Evolutionary conservation across 2,113 vertebrate species (phyloP).

Genomic region (Phylloscopus trochilus): DNA sequence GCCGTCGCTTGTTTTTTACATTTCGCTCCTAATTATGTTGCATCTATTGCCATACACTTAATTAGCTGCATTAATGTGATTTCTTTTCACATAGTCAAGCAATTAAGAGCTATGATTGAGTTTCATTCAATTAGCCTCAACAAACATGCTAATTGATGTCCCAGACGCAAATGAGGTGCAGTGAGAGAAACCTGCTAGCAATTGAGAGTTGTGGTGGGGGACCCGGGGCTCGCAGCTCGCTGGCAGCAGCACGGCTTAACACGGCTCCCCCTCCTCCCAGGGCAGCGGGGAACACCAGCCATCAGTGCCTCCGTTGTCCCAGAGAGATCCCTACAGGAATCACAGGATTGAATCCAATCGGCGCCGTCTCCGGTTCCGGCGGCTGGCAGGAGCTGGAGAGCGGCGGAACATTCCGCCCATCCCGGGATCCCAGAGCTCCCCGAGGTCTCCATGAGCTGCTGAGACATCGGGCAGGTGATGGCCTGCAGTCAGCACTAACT

Average conservation of each 20-base stretch:
- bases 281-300: background rate
- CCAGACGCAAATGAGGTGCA: conserved; percentile 88
- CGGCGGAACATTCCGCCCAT: fast-evolving
- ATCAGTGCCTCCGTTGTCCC: background rate
- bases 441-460: background rate
- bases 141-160: conserved; percentile 97
- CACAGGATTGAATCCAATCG: background rate
- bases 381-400: background rate
- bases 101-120: conserved; percentile 98
- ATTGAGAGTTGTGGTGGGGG: conserved; percentile 51
- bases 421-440: background rate
- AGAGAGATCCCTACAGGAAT: background rate
- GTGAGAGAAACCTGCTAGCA: conserved; percentile 79
- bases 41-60: conserved; percentile 92
- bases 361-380: background rate
- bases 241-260: conserved; percentile 31
- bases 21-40: conserved; percentile 85
- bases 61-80: conserved; percentile 99
- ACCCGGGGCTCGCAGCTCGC: conserved; percentile 49
- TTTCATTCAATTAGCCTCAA: conserved; percentile 99
- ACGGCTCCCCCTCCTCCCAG: conserved; percentile 20
- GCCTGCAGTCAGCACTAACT: conserved; percentile 29
- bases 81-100: conserved; percentile 96
- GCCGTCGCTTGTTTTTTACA: conserved; percentile 70
- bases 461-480: background rate